Evolutionary conservation across 2,888 invertebrate species (phyloP), one percentile per base, ranked within the genome.

Genomic region (Habrosyne pyritoides): DNA sequence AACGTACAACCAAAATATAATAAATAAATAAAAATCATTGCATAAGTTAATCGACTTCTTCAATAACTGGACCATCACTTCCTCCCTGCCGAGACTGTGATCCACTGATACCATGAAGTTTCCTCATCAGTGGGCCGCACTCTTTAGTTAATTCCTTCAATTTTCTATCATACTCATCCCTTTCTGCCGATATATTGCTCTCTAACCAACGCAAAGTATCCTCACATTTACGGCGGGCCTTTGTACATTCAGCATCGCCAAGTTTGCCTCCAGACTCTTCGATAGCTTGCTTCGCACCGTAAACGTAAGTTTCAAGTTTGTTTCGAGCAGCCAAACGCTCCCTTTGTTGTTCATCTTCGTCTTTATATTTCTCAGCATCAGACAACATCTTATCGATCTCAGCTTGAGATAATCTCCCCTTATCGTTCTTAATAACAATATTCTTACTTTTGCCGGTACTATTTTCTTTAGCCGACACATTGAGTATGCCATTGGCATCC

Each of bases 311-410:
- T 80, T 96, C 97, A 54, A 97, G 85, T 52, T 93, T 93, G 81
- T 97, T 97, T 59, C 95, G 94, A 26, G 95, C 94, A 0, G 93
- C 82, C 24, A 97, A 93, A 22, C 94, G 91, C 48, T 95, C 94
- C 33, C 93, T 91, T 62, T 95, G 95, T 61, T 89, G 92, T 33
- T 95, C 94, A 75, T 96, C 96, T 67, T 96, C 96, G 22, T 94
- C 94, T 54, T 94, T 94, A 79, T 95, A 96, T 62, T 90, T 93
- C 63, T 96, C 96, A 1, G 96, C 96, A 51, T 96, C 96, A 48
- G 94, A 84, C 47, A 97, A 86, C 97, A 97, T 97, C 57, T 95
- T 93, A 70, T 98, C 97, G 57, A 98, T 97, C 60, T 98, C 97
- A 18, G 95, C 95, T 80, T 97, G 96, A 14, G 96, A 95, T 33